Conservation (phyloP, 2,888 invertebrate genomes). For the Pollenia griseotomentosa region DNA sequence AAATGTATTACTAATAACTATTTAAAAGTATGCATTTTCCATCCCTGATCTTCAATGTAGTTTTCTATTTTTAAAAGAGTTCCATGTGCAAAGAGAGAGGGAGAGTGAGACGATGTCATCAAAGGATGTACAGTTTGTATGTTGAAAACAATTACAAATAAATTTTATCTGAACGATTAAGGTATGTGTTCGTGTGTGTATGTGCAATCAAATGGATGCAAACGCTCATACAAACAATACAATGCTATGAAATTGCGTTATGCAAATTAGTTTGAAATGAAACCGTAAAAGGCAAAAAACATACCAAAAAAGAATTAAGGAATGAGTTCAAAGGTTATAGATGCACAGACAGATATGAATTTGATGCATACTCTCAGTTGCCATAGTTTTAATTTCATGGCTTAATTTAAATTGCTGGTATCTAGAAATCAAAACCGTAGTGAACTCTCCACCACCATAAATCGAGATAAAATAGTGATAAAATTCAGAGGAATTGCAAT, state of each 20-base stretch:
- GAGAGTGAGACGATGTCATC: constrained; percentile 58
- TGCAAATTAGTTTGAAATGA: constrained; percentile 59
- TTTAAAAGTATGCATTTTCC: neutral
- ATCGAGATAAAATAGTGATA: no score
- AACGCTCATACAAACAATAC: neutral
- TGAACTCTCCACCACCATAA: no score
- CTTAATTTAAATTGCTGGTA: constrained; percentile 17
- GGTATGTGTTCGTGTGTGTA: neutral
- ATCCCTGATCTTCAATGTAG: neutral
- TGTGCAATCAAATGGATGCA: constrained; percentile 29
- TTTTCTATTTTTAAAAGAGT: constrained; percentile 19
- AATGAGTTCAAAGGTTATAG: constrained; percentile 42
- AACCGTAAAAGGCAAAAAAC: neutral
- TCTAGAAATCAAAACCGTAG: neutral
- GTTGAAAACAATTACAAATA: constrained; percentile 40
- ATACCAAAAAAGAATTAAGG: constrained; percentile 12
- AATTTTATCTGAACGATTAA: neutral
- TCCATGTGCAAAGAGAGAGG: neutral
- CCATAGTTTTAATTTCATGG: constrained; percentile 19
- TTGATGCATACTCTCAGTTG: neutral
- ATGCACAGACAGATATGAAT: neutral
- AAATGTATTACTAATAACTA: no score
- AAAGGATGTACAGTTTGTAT: constrained; percentile 64
- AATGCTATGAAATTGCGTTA: constrained; percentile 48
- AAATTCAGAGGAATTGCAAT: no score